A percentile compares a stretch with the other conserved stretches of the same genome.
These are phyloP conservation scores for Augiades crinisus DNA, from an alignment of 2,888 invertebrate genomes.

Conservation along the genomic window DNA sequence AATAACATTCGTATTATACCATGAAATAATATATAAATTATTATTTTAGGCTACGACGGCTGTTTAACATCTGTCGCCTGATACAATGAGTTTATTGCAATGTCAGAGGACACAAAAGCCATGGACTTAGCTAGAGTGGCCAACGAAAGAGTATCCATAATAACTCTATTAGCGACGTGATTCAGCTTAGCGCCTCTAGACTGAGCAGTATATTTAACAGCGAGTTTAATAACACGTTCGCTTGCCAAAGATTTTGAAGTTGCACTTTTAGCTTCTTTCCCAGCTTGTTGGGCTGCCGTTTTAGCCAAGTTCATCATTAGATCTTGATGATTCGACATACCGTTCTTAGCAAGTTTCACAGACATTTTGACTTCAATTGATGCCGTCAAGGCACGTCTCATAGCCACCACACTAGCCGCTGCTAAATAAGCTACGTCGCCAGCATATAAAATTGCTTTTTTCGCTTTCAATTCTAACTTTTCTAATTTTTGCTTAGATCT, in stretches of 20 bases:
- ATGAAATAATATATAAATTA: background rate
- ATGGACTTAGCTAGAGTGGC: slow-evolving; percentile 72
- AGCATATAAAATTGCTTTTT: slow-evolving; percentile 74
- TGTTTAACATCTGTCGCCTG: slow-evolving; percentile 72
- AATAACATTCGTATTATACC: background rate
- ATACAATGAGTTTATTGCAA: slow-evolving; percentile 73
- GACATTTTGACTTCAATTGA: slow-evolving; percentile 76
- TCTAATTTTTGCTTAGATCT: slow-evolving; percentile 63
- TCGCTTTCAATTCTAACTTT: slow-evolving; percentile 66
- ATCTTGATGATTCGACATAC: slow-evolving; percentile 72
- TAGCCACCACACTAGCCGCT: slow-evolving; percentile 71
- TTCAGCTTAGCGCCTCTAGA: slow-evolving; percentile 69
- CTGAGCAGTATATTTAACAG: slow-evolving; percentile 70
- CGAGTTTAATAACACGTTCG: slow-evolving; percentile 67
- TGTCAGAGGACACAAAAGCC: slow-evolving; percentile 73
- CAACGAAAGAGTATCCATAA: slow-evolving; percentile 70
- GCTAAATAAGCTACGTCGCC: slow-evolving; percentile 74
- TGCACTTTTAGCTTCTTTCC: slow-evolving; percentile 72
- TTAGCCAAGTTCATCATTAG: slow-evolving; percentile 76
- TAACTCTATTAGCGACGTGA: slow-evolving; percentile 70
- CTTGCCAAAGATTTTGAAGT: slow-evolving; percentile 68
- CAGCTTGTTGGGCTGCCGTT: slow-evolving; percentile 74
- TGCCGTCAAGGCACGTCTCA: slow-evolving; percentile 70
- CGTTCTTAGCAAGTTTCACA: slow-evolving; percentile 66
- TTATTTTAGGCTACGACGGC: slow-evolving; percentile 45